A percentile compares a stretch with the other conserved stretches of the same genome.
Conservation (phyloP, 2,113 vertebrate species). For the Alligator sinensis region DNA sequence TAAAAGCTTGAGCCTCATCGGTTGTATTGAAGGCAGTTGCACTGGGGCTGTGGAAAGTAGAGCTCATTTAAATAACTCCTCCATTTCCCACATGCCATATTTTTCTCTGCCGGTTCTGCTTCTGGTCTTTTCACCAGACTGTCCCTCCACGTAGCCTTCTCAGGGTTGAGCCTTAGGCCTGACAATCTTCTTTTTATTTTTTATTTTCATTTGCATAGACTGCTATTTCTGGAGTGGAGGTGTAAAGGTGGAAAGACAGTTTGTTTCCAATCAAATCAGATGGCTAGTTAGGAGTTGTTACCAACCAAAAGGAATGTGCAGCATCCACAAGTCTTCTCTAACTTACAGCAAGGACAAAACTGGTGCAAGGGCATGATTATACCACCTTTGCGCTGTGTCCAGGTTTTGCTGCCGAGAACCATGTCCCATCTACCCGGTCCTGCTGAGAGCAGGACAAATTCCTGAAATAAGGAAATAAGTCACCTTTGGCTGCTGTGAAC, state of each 20-base stretch:
- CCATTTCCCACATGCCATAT: fast-evolving
- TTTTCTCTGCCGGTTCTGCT: not conserved
- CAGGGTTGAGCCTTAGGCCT: not conserved
- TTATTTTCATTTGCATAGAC: not conserved
- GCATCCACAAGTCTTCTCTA: not conserved
- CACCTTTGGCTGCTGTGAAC: too few relatives aligned
- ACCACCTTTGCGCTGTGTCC: too few relatives aligned
- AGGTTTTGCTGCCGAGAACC: too few relatives aligned
- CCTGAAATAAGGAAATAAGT: too few relatives aligned
- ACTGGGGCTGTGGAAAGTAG: fast-evolving
- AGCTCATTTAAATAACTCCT: fast-evolving
- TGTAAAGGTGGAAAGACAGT: not conserved
- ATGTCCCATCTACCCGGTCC: too few relatives aligned
- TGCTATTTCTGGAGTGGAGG: not conserved
- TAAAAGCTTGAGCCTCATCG: not conserved
- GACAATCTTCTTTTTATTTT: not conserved
- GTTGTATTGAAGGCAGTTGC: fast-evolving
- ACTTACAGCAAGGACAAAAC: fast-evolving
- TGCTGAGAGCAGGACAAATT: too few relatives aligned
- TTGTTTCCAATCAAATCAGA: not conserved
- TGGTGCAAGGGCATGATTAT: not conserved
- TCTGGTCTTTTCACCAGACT: not conserved
- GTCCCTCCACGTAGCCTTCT: not conserved
- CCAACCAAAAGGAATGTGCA: not conserved
- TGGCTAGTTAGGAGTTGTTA: not conserved